Base-by-base conservation (phyloP, 2,113 vertebrate species). In the Podarcis muralis region DNA sequence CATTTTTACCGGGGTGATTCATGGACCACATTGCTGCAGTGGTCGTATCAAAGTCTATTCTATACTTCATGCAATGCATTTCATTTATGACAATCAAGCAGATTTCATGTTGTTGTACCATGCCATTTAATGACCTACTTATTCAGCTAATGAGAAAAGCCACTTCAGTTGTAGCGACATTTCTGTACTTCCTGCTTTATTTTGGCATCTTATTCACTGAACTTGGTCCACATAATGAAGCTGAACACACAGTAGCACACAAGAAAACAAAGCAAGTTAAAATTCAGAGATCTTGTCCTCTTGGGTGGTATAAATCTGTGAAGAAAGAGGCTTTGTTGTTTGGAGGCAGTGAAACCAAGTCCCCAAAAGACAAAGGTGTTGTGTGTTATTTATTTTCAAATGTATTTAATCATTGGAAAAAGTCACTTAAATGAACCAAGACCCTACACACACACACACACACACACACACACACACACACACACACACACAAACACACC, bases 61-160 rank as follows among this genome's bases (percentile, higher is more conserved):
- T 48, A 18, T 79, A 20, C 15, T 13, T 82, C n/a, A 27, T 53
- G 12, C 22, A 80, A 35, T 80, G 22, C 32, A 79, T 90, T 87
- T 84, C 23, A 84, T 35, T 71, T 81, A 87, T 40, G 85, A 72
- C 92, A 91, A 68, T 80, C 74, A 79, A 0, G 0, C 5, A 85
- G 0, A 1, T n/a, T 57, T 72, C 69, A 85, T 62, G 48, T 2
- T 7, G 76, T 81, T 65, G 59, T 0, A 69, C 69, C 77, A 66
- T 1, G 92, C 86, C 48, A 87, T 8, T 79, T 57, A 91, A 90
- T 94, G 94, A 95, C 95, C 94, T 95, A 96, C 89, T 95, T 95
- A 89, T 84, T 85, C 71, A 68, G 30, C n/a, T 75, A 27, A 43
- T 83, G 69, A 83, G 59, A 78, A 79, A 74, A 66, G 76, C 43